phyloP scores from a whole-genome alignment of 2,113 vertebrate species.

The Myiopsitta monachus region DNA sequence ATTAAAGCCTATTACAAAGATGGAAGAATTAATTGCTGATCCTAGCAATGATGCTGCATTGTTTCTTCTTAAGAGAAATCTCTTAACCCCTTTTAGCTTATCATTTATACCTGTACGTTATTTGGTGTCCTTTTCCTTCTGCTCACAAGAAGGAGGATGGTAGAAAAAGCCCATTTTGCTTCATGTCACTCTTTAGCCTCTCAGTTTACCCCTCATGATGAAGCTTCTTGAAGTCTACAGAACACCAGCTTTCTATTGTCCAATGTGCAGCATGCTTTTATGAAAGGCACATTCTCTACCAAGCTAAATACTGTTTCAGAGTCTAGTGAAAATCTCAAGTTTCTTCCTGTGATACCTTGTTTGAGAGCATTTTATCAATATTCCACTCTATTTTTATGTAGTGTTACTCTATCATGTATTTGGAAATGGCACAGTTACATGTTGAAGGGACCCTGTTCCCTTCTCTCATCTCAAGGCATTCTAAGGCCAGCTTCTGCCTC shows the following conservation, averaged over 20 bases:
- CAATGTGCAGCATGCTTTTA: neutral
- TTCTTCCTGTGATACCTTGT: neutral
- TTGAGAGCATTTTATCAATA: neutral
- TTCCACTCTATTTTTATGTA: neutral
- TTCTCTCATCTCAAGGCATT: neutral
- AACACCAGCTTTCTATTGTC: neutral
- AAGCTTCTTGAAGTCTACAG: neutral
- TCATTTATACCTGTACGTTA: neutral
- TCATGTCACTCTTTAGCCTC: neutral
- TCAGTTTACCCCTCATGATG: neutral
- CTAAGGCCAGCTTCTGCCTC: neutral
- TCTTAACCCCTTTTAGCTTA: neutral
- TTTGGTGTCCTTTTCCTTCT: neutral
- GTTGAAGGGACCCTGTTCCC: neutral
- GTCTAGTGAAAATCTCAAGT: neutral
- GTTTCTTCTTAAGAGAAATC: neutral
- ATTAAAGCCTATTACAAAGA: neutral
- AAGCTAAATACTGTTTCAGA: neutral
- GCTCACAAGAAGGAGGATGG: neutral
- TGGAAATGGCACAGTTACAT: neutral
- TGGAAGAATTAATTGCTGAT: neutral
- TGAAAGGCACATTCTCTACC: neutral
- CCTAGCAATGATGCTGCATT: neutral
- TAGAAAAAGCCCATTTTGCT: neutral
- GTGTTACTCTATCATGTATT: neutral